Conservation (phyloP, 1,140 invertebrate species). For the Elymnias hypermnestra region DNA sequence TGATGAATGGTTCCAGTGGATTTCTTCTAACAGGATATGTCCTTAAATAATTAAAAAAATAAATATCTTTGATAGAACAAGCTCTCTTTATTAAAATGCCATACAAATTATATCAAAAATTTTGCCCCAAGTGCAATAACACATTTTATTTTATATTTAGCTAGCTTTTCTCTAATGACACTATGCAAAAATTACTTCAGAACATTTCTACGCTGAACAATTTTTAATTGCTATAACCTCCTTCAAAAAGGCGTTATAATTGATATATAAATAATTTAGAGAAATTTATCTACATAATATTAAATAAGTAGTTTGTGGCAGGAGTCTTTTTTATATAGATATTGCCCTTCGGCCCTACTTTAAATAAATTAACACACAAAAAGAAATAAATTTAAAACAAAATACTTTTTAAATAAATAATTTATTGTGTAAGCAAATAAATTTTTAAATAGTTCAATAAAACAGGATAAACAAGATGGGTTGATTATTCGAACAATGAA, state of each 20-base stretch:
- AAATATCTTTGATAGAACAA: conserved; percentile 15
- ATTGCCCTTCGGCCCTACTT: not conserved
- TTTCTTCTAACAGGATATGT: conserved; percentile 69
- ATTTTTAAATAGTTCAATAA: conserved; percentile 22
- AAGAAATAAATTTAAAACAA: conserved; percentile 8
- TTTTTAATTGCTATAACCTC: not conserved
- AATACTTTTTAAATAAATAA: conserved; percentile 26
- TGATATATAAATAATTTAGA: not conserved
- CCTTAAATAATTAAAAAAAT: conserved; percentile 40
- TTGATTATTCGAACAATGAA: conserved; percentile 10
- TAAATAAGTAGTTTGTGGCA: not conserved
- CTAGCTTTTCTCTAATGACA: conserved; percentile 6
- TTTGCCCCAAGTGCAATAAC: conserved; percentile 5
- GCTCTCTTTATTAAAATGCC: conserved; percentile 14
- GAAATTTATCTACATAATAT: no score
- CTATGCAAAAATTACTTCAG: conserved; percentile 4
- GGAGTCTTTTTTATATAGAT: not conserved
- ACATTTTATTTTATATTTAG: conserved; percentile 5
- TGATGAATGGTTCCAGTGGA: conserved; percentile 68
- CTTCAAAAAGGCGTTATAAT: not conserved
- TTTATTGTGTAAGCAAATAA: conserved; percentile 29
- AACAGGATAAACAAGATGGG: conserved; percentile 8
- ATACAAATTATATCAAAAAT: conserved; percentile 17
- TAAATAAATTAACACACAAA: not conserved
- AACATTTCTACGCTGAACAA: conserved; percentile 5